A percentile compares a stretch with the other conserved stretches of the same genome.
phyloP scores from a whole-genome alignment of 2,797 vertebrate genomes.

The Pantherophis alleghaniensis region DNA sequence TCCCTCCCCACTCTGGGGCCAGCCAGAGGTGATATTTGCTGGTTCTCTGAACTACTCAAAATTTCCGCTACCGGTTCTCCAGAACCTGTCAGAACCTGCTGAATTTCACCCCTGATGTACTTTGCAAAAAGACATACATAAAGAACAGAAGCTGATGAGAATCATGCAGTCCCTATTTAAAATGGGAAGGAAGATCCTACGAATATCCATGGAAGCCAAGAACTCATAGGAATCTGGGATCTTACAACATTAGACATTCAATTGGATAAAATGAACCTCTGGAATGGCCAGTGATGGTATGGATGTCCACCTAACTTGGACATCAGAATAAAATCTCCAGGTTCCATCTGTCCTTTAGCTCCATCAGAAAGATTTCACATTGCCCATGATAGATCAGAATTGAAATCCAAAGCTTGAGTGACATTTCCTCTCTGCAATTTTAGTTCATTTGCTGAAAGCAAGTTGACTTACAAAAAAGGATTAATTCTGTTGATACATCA shows the following conservation, averaged over 20 bases:
- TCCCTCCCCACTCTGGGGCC: no score
- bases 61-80: no score
- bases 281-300: not conserved
- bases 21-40: no score
- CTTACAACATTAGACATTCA: not conserved
- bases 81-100: no score
- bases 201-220: not conserved
- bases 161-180: not conserved
- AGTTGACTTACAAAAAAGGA: not conserved
- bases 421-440: not conserved
- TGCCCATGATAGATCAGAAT: not conserved
- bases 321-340: not conserved
- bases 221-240: not conserved
- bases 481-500: not conserved
- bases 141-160: not conserved
- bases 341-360: not conserved
- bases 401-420: not conserved
- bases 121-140: not conserved
- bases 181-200: not conserved
- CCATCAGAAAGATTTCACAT: not conserved
- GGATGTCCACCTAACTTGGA: not conserved
- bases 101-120: no score
- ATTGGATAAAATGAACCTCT: not conserved
- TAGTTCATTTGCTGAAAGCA: not conserved
- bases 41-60: no score